Evolutionary conservation across 1,140 invertebrate genomes (phyloP), one percentile per base, ranked within the genome.

Genomic region (Amyelois transitella): DNA sequence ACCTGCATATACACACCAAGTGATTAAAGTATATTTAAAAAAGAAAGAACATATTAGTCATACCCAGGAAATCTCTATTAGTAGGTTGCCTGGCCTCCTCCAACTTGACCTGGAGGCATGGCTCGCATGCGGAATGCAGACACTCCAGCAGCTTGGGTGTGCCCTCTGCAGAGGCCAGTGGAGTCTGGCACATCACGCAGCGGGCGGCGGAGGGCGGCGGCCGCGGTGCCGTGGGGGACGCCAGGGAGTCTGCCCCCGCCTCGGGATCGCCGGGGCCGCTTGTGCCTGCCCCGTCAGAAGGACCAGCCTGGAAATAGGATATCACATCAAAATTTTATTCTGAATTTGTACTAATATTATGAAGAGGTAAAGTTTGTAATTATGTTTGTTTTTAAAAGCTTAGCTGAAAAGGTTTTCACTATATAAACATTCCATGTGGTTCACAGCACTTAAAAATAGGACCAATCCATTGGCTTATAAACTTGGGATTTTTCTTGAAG

Each of bases 91-190:
- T 85, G 1, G 32, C 32, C 57, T 91, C 91, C 53, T 91, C 84
- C n/a, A 95, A 84, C 80, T 94, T 94, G 45, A 91, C 90, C 60
- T 90, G 91, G 55, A 96, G 85, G 87, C 96, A 97, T 53, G 91
- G 88, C 22, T 91, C 90, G 78, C 96, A 97, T 43, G 93, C 92
- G 24, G 95, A 94, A 81, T 97, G 96, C 51, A 97, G 90, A 80
- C 96, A 97, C 77, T 96, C 94, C 54, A 97, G 86, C 20, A 97
- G 89, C 83, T 95, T 96, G 0, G 95, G 94, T 19, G 77, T 83
- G 61, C 84, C 86, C 4, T 80, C 77, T 4, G 68, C 56, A 25
- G 67, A 72, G 48, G 77, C 61, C 18, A 88, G 75, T 51, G 61
- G 18, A 0, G 61, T 50, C 28, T 69, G 58, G 64, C 84, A 86